Evolutionary conservation across 2,113 vertebrate species (phyloP).

Genomic region (human): DNA sequence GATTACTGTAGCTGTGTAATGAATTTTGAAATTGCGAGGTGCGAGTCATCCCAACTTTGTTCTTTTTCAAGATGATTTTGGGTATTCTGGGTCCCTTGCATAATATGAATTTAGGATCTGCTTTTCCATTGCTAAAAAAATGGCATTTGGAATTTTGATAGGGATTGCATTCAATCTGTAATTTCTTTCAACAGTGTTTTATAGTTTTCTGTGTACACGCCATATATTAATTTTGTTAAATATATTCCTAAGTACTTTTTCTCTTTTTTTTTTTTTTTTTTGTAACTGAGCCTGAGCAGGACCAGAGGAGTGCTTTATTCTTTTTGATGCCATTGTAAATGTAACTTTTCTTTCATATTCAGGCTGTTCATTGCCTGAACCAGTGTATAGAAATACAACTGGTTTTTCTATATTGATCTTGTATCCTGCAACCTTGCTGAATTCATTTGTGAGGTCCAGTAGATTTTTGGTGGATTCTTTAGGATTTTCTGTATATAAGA

Average conservation of each 20-base stretch:
- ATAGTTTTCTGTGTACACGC: background rate
- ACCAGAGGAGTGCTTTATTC: background rate
- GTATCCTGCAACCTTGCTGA: background rate
- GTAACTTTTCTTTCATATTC: background rate
- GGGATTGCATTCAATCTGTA: background rate
- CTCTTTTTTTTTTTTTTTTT: background rate
- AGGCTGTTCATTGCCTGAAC: background rate
- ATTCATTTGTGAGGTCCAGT: background rate
- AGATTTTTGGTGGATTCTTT: background rate
- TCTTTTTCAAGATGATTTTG: background rate
- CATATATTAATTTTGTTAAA: background rate
- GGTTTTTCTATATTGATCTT: background rate
- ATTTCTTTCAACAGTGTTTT: background rate
- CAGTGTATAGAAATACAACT: background rate
- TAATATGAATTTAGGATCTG: background rate
- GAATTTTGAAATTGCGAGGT: background rate
- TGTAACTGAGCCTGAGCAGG: background rate
- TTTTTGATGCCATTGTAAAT: background rate
- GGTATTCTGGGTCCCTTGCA: background rate
- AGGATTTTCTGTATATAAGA: background rate
- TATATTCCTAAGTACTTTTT: background rate
- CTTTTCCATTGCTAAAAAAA: background rate
- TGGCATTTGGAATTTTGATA: background rate
- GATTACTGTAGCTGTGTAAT: background rate
- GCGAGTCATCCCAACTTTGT: background rate